phyloP scores from a whole-genome alignment of 2,113 vertebrate genomes.

The Clarias gariepinus region DNA sequence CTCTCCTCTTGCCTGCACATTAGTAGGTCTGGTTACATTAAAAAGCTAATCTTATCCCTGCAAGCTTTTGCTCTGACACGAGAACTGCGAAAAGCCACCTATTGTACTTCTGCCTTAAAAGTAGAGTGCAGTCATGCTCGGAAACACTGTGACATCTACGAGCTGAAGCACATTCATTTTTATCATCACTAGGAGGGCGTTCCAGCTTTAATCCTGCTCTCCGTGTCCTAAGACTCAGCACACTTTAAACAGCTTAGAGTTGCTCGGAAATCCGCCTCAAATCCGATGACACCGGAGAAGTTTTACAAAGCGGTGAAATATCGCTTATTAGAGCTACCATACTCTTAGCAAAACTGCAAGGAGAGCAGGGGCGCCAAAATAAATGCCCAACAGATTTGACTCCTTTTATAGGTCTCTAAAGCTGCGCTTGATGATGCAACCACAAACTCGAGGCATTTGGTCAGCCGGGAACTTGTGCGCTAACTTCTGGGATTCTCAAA shows the following conservation, averaged over 20 bases:
- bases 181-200: constrained; percentile 42
- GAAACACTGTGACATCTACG: constrained; percentile 49
- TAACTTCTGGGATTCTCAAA: background rate
- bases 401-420: background rate
- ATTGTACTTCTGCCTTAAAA: constrained; percentile 28
- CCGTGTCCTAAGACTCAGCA: constrained; percentile 46
- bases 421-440: background rate
- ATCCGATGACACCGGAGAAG: constrained; percentile 26
- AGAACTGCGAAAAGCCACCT: constrained; percentile 38
- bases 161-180: constrained; percentile 43
- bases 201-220: constrained; percentile 47
- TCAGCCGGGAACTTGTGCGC: background rate
- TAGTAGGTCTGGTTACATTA: constrained; percentile 17
- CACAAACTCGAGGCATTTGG: background rate
- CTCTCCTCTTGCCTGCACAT: background rate
- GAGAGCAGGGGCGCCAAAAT: background rate
- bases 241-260: constrained; percentile 44
- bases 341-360: constrained; percentile 27
- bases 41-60: constrained; percentile 35
- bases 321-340: constrained; percentile 37
- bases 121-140: constrained; percentile 35
- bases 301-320: constrained; percentile 41
- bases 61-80: constrained; percentile 31
- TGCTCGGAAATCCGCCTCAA: constrained; percentile 42
- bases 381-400: background rate